Conservation (phyloP, 1,140 invertebrate species). For the Drosophila navojoa region DNA sequence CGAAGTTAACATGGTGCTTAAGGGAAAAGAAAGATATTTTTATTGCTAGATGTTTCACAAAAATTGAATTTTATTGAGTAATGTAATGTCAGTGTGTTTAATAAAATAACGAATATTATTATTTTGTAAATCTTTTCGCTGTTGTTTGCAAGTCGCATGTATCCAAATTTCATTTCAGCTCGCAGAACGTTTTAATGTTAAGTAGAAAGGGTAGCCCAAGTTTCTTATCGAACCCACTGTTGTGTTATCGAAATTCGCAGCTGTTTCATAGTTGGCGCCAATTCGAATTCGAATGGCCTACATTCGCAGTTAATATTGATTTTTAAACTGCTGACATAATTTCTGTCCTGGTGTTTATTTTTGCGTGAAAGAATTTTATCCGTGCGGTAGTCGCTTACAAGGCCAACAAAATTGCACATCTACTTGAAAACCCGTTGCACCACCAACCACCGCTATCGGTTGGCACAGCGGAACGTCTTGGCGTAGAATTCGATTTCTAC, state of each 20-base stretch:
- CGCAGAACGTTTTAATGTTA: too few species aligned
- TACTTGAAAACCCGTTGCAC: conserved; percentile 82
- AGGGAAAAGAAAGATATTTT: too few species aligned
- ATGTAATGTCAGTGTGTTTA: too few species aligned
- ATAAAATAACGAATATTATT: too few species aligned
- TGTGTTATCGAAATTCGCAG: conserved; percentile 23
- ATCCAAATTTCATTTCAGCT: too few species aligned
- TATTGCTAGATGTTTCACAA: too few species aligned
- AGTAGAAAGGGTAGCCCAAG: too few species aligned
- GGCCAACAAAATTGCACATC: conserved; percentile 79
- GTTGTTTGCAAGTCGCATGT: too few species aligned
- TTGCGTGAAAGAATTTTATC: conserved; percentile 16
- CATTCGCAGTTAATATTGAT: conserved; percentile 67
- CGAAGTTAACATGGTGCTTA: too few species aligned
- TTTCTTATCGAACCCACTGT: neutral
- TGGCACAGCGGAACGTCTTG: conserved; percentile 76
- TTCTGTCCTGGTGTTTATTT: conserved; percentile 38
- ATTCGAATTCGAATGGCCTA: conserved; percentile 62
- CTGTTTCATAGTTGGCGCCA: conserved; percentile 62
- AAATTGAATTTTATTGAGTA: too few species aligned
- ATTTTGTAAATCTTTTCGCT: too few species aligned
- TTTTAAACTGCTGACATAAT: conserved; percentile 75
- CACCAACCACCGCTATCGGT: conserved; percentile 66
- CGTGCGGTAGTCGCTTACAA: conserved; percentile 31
- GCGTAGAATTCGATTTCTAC: conserved; percentile 79